Percentiles rank a stretch among this genome's conserved stretches.
Conservation (phyloP, 2,113 vertebrate genomes). For the Poecilia latipinna region DNA sequence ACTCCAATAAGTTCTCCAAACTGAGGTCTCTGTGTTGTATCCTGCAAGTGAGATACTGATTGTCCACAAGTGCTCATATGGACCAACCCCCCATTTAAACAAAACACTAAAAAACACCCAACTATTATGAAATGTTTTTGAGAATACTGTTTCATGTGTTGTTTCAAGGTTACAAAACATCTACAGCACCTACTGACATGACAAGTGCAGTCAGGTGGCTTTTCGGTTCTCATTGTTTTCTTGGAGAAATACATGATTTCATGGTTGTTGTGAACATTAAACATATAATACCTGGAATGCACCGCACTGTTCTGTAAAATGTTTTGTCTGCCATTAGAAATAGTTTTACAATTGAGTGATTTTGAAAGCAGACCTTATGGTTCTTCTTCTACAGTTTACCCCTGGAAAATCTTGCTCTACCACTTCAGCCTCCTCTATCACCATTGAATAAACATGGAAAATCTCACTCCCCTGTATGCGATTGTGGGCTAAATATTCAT, state of each 20-base stretch:
- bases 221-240: background rate
- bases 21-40: background rate
- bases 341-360: too few species aligned
- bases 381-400: background rate
- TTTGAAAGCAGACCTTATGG: background rate
- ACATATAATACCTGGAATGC: background rate
- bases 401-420: background rate
- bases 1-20: background rate
- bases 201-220: background rate
- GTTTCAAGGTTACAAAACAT: background rate
- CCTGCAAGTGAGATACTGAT: background rate
- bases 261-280: background rate
- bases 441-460: background rate
- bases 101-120: background rate
- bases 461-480: background rate
- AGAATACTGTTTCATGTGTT: background rate
- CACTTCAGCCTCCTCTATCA: background rate
- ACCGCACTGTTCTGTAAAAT: background rate
- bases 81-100: too few species aligned
- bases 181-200: background rate
- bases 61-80: background rate
- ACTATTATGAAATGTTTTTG: background rate
- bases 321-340: background rate
- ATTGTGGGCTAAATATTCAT: background rate
- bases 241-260: background rate